Evolutionary conservation across 2,888 invertebrate species (phyloP).

Genomic region (Hypena proboscidalis): DNA sequence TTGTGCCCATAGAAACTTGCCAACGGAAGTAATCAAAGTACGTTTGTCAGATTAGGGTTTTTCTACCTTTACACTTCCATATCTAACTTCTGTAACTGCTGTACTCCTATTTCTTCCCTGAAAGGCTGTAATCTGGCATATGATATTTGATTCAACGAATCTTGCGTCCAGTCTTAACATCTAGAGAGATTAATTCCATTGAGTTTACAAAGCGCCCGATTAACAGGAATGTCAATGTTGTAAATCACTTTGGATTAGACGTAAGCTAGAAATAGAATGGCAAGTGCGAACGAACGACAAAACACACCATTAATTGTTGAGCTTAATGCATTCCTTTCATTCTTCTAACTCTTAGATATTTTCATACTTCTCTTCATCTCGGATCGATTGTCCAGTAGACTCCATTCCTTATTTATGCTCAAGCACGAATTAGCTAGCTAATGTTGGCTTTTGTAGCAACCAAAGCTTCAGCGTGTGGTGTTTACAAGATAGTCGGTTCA

Average conservation of each 20-base stretch:
- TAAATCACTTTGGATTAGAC: constrained; percentile 2
- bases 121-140: constrained; percentile 19
- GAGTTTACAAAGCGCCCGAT: background rate
- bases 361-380: too few species aligned
- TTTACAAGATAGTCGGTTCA: too few species aligned
- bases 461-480: too few species aligned
- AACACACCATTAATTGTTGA: constrained; percentile 31
- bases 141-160: constrained; percentile 26
- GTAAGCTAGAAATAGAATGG: constrained; percentile 38
- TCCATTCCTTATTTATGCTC: too few species aligned
- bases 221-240: background rate
- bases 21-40: constrained; percentile 39
- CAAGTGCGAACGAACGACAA: constrained; percentile 59
- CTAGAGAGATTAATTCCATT: background rate
- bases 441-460: too few species aligned
- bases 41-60: constrained; percentile 32
- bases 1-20: constrained; percentile 57
- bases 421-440: too few species aligned
- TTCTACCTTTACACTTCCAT: constrained; percentile 11
- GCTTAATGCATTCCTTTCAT: constrained; percentile 50
- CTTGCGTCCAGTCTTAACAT: constrained; percentile 24
- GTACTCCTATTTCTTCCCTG: background rate
- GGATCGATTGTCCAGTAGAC: too few species aligned
- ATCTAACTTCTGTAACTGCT: constrained; percentile 17
- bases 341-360: constrained; percentile 13